Conservation (phyloP, 2,888 invertebrate species). For the Agrotis puta region DNA sequence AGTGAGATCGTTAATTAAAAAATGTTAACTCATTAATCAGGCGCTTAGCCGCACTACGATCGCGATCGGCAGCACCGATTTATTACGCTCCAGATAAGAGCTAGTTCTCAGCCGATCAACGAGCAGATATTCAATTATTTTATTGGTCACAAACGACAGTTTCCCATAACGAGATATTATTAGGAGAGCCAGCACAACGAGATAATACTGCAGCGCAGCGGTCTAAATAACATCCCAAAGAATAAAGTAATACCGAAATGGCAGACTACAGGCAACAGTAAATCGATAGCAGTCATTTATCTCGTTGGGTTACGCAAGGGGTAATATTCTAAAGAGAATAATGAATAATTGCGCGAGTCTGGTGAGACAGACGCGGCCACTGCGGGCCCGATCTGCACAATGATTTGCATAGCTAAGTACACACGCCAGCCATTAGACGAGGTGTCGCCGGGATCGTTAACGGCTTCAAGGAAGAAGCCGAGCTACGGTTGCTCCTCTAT, state of each 20-base stretch:
- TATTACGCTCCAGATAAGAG: conserved; percentile 83
- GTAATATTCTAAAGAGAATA: conserved; percentile 68
- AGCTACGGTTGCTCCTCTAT: conserved; percentile 63
- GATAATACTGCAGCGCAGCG: conserved; percentile 51
- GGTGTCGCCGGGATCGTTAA: conserved; percentile 77
- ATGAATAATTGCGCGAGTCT: conserved; percentile 68
- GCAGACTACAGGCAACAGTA: conserved; percentile 60
- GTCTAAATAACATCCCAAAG: conserved; percentile 63
- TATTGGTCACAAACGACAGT: conserved; percentile 71
- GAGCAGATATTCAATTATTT: conserved; percentile 73
- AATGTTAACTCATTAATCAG: conserved; percentile 83
- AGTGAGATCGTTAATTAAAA: conserved; percentile 82
- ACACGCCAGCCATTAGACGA: conserved; percentile 72
- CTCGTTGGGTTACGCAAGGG: conserved; percentile 64
- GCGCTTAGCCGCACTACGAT: conserved; percentile 73
- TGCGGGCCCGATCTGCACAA: conserved; percentile 55
- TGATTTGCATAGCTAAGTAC: conserved; percentile 78
- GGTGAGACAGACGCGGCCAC: conserved; percentile 48
- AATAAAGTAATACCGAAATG: conserved; percentile 58
- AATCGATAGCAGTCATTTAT: conserved; percentile 67
- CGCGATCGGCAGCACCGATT: conserved; percentile 79
- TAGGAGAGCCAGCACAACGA: conserved; percentile 59
- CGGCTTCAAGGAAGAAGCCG: conserved; percentile 76
- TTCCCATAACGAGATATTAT: conserved; percentile 72
- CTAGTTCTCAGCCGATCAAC: conserved; percentile 68